Conservation (phyloP, 1,140 invertebrate genomes). For the Leptinotarsa undecemlineata region DNA sequence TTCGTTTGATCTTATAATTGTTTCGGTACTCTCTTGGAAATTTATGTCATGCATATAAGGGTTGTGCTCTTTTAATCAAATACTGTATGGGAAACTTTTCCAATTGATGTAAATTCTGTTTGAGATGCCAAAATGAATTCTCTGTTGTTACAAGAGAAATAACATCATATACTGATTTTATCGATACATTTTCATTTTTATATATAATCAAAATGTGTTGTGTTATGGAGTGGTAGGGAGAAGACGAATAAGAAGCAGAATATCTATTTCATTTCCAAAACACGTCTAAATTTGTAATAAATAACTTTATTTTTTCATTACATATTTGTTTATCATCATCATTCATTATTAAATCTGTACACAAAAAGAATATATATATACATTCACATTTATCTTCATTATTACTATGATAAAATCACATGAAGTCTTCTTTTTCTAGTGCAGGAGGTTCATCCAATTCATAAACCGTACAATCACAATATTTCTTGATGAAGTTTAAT, state of each 20-base stretch:
- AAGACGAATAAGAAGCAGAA: not conserved
- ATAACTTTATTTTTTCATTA: not conserved
- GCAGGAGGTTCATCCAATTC: constrained; percentile 4
- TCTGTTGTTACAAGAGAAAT: not conserved
- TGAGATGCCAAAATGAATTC: not conserved
- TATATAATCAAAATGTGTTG: not conserved
- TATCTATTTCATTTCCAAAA: not conserved
- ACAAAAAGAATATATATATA: not conserved
- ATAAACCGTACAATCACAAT: not conserved
- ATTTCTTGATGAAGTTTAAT: not conserved
- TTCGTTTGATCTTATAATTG: not conserved
- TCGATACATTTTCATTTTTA: not conserved
- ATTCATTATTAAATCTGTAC: not conserved
- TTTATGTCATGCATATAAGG: not conserved
- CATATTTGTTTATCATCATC: not conserved
- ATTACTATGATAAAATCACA: not conserved
- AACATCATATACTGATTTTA: not conserved
- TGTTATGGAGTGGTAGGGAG: too few relatives aligned
- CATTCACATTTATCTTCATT: not conserved
- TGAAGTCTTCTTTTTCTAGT: not conserved
- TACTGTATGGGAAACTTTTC: not conserved
- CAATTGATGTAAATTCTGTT: not conserved
- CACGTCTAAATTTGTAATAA: not conserved
- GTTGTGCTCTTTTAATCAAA: not conserved
- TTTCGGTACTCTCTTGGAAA: not conserved